Conservation (phyloP, 2,888 invertebrate species). For the Tiliacea aurago region DNA sequence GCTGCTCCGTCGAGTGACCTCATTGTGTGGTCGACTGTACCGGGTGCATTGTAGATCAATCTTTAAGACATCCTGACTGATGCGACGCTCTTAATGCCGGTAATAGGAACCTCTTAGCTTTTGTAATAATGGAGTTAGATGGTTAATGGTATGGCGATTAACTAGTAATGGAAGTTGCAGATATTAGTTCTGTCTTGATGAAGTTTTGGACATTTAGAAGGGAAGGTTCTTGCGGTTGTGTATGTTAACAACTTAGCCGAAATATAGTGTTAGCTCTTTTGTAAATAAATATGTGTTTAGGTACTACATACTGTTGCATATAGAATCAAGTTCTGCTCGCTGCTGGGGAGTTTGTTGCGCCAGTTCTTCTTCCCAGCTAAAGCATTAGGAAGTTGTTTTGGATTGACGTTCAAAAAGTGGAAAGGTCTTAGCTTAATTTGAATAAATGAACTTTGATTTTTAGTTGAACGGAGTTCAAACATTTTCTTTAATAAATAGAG, state of each 20-base stretch:
- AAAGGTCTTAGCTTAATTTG: neutral
- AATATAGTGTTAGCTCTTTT: neutral
- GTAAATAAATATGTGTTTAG: neutral
- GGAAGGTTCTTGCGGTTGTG: neutral
- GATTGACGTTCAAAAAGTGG: neutral
- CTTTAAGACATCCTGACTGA: slow-evolving; percentile 54
- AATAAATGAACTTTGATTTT: neutral
- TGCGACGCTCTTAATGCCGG: slow-evolving; percentile 38
- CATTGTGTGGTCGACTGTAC: slow-evolving; percentile 49
- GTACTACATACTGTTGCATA: neutral
- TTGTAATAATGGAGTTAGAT: slow-evolving; percentile 34
- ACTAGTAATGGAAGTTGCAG: neutral
- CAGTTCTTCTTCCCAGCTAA: neutral
- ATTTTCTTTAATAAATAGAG: neutral
- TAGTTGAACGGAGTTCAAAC: neutral
- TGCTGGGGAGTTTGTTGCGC: neutral
- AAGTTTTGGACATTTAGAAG: neutral
- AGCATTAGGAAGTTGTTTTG: neutral
- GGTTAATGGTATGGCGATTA: slow-evolving; percentile 8
- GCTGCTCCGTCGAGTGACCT: slow-evolving; percentile 29
- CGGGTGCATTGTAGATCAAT: slow-evolving; percentile 57
- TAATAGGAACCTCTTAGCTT: slow-evolving; percentile 45
- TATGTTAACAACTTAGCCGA: neutral
- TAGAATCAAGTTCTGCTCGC: neutral
- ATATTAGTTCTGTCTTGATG: neutral